Evolutionary conservation across 64 coral and sea anemone genomes (phyloP).

Genomic region (Actinia equina): DNA sequence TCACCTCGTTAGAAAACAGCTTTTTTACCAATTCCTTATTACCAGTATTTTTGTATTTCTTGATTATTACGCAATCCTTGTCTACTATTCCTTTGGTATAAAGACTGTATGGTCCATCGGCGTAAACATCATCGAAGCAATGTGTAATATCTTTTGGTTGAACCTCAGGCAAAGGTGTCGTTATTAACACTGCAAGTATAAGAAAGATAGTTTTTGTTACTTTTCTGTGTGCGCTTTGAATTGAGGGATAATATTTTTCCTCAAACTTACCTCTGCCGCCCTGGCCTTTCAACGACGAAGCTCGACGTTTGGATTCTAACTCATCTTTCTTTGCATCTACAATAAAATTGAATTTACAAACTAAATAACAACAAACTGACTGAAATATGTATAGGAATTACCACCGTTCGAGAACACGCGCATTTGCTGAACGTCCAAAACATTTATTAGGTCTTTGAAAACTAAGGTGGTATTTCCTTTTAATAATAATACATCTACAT

Average conservation of each 20-base stretch:
- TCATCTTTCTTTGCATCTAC: background rate
- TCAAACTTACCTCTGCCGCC: background rate
- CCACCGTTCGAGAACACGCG: too few species aligned
- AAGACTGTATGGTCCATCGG: slow-evolving; percentile 29
- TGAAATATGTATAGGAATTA: background rate
- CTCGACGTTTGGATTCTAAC: background rate
- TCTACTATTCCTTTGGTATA: slow-evolving; percentile 60
- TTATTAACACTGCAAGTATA: background rate
- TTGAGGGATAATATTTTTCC: background rate
- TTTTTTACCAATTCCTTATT: slow-evolving; percentile 9
- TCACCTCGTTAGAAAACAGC: slow-evolving; percentile 58
- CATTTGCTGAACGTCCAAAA: too few species aligned
- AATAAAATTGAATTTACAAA: background rate
- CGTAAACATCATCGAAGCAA: slow-evolving; percentile 38
- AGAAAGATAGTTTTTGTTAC: background rate
- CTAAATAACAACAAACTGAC: background rate
- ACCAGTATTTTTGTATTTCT: slow-evolving; percentile 43
- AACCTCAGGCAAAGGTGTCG: slow-evolving; percentile 46
- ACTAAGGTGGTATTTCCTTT: too few species aligned
- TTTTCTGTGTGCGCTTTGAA: background rate
- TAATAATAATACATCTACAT: too few species aligned
- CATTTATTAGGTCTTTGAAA: too few species aligned
- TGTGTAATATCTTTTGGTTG: slow-evolving; percentile 37
- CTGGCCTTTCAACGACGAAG: background rate
- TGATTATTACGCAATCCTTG: slow-evolving; percentile 50